Evolutionary conservation across 2,113 vertebrate genomes (phyloP), one percentile per base, ranked within the genome.

Genomic region (Lepus europaeus): DNA sequence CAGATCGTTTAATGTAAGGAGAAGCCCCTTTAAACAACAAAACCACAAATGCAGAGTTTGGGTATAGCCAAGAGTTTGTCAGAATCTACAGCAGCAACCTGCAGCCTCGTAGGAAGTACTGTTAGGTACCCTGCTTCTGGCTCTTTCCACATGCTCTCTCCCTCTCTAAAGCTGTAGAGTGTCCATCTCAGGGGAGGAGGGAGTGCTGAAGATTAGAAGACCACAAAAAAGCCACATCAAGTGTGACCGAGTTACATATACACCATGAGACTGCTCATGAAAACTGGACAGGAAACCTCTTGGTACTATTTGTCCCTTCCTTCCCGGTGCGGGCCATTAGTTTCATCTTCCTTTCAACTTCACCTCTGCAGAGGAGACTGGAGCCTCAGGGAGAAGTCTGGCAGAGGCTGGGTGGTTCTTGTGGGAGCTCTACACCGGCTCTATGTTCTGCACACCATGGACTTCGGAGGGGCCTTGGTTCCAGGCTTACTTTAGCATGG

Each of bases 221-320:
- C 84, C 97, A 97, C 95, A 95, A 88, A 95, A 94, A 97, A 97
- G 77, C 94, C 96, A 96, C 95, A 97, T 96, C 93, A 95, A 96
- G 94, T 87, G 59, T n/a, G 82, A 77, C 84, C 12, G 25, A 84
- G 82, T 78, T 74, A 85, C 82, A 90, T 64, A 68, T 78, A 95
- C 95, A 72, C 13, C 69, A 95, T 56, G 73, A 96, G 76, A 61
- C 77, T 61, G 90, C 95, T 92, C 87, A 82, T 94, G 82, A 96
- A 97, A 97, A 95, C 96, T 96, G 96, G 95, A 95, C 83, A 95
- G 95, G 89, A 94, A 95, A 90, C 69, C 66, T 92, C 89, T 90
- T 92, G 94, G 69, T 84, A 93, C 56, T 23, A 9, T 36, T 93
- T 78, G 95, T 94, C 92, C 59, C 59, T 95, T 69, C 84, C 53